These are phyloP conservation scores for Struthidea cinerea DNA, from an alignment of 2,113 vertebrate species.

Conservation along the genomic window DNA sequence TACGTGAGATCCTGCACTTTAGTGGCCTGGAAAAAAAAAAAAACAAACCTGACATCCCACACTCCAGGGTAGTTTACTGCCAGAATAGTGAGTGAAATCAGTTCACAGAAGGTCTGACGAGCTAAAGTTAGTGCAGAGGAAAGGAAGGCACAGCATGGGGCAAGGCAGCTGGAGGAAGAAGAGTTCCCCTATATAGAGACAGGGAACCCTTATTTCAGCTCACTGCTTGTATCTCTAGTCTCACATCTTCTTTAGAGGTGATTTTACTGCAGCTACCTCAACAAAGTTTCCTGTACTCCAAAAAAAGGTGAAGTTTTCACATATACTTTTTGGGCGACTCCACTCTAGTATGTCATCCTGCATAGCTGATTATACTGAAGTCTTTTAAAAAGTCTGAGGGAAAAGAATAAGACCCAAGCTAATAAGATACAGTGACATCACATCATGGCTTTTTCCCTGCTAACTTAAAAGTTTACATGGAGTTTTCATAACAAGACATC, in stretches of 20 bases:
- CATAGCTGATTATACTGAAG: neutral
- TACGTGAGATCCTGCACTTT: neutral
- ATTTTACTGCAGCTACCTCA: neutral
- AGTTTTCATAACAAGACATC: neutral
- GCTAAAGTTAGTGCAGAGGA: neutral
- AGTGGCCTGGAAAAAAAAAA: neutral
- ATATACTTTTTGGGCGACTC: neutral
- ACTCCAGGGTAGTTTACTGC: neutral
- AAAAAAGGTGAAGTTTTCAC: neutral
- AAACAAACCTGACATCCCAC: neutral
- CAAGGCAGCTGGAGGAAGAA: neutral
- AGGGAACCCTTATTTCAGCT: neutral
- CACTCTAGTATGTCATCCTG: neutral
- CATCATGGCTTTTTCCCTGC: neutral
- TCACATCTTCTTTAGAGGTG: neutral
- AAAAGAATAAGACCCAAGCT: neutral
- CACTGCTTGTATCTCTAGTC: neutral
- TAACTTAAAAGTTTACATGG: neutral
- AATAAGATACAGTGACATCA: neutral
- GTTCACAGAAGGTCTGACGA: neutral
- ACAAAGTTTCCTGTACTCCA: neutral
- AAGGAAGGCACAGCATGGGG: neutral
- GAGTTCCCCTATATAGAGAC: rapidly evolving
- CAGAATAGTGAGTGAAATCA: neutral
- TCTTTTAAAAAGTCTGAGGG: neutral